Base-by-base conservation (phyloP, 2,888 invertebrate species). In the Heliconius charithonia region DNA sequence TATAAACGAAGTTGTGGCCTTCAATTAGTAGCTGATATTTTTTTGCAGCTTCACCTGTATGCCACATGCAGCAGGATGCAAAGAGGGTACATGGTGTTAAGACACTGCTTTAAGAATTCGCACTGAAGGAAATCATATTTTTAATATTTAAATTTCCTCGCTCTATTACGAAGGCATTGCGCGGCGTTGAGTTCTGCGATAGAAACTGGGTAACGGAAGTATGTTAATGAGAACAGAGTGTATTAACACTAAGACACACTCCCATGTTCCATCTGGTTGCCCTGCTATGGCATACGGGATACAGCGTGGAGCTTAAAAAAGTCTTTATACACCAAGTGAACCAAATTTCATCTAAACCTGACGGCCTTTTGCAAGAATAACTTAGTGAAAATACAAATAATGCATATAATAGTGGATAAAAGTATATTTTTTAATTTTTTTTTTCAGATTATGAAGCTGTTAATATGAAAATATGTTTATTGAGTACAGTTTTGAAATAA, bases 391-490 rank as follows among this genome's bases (percentile, higher is more conserved):
- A 13, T 13, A 45, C 41, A 45, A 3, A 4, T 41, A 2, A 41
- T 41, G 13, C 13, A 45, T 45, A 45, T 12, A 45, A 45, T 41
- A 41, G 41, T 41, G 13, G 13, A 41, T 41, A 45, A 13, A 45
- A 25, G 19, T 71, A 19, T 27, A 25, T 2, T 37, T 37, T 37
- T 45, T 4, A 69, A 32, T 0, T 13, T 10, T 63, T 79, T 82
- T 72, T 77, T 80, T 89, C 87, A 91, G 91, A 87, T 70, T 90
- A 86, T 59, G 89, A 88, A 62, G 82, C 85, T 82, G 85, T 87
- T 0, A 76, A 83, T 13, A 86, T 89, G 83, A 76, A 80, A 0
- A 37, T 87, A 0, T 91, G 90, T 51, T 37, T 37, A 71, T 76
- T 22, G 22, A 71, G 29, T 29, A 9, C 32, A 59, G 37, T 37